Conservation (phyloP, 2,888 invertebrate genomes). For the Brenthis ino region DNA sequence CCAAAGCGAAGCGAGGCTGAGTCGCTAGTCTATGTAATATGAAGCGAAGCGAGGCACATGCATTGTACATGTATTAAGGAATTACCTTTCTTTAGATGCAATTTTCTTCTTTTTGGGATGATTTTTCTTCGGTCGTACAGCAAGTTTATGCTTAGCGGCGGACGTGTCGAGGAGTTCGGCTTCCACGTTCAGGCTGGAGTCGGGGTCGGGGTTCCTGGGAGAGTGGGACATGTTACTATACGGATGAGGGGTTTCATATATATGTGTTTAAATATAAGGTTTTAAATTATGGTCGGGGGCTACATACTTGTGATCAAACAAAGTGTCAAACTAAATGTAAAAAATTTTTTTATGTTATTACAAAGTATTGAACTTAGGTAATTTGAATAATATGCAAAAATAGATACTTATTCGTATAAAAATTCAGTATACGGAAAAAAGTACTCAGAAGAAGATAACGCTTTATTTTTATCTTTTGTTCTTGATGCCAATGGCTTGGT, state of each 20-base stretch:
- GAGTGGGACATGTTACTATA: slow-evolving; percentile 51
- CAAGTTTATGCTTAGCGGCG: slow-evolving; percentile 88
- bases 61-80: too few relatives aligned
- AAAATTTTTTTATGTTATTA: too few relatives aligned
- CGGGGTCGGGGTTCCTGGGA: slow-evolving; percentile 80
- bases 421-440: too few relatives aligned
- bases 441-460: too few relatives aligned
- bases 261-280: background rate
- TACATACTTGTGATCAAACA: background rate
- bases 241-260: slow-evolving; percentile 31
- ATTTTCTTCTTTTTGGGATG: slow-evolving; percentile 68
- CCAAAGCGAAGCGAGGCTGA: too few relatives aligned
- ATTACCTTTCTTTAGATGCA: slow-evolving; percentile 44
- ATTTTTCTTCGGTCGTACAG: slow-evolving; percentile 87
- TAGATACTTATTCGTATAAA: too few relatives aligned
- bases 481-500: too few relatives aligned
- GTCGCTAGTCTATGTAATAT: background rate
- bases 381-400: too few relatives aligned
- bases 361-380: too few relatives aligned
- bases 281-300: background rate
- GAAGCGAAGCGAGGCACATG: background rate
- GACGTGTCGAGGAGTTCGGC: slow-evolving; percentile 85
- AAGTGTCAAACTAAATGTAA: too few relatives aligned
- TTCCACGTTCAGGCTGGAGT: slow-evolving; percentile 84
- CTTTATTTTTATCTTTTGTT: too few relatives aligned